Conservation (phyloP, 2,113 vertebrate species). For the Notarius lentiginosus region DNA sequence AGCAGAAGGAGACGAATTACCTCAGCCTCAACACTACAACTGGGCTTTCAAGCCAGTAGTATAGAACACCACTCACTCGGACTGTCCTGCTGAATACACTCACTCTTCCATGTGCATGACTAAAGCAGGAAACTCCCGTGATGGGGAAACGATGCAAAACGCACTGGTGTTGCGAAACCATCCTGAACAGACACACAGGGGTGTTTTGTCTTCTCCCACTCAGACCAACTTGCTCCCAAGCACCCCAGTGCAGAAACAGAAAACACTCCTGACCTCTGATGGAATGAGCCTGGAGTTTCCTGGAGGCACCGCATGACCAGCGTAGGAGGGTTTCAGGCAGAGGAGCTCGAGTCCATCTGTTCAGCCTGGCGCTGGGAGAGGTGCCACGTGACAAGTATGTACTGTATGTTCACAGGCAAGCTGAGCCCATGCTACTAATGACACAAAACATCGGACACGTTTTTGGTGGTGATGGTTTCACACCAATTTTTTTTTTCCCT, state of each 20-base stretch:
- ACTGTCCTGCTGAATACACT: neutral
- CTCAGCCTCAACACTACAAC: neutral
- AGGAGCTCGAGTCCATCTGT: constrained; percentile 52
- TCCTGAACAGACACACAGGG: neutral
- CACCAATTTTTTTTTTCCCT: neutral
- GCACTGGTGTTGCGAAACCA: neutral
- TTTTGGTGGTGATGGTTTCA: neutral
- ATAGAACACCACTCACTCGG: neutral
- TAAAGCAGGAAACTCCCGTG: constrained; percentile 3
- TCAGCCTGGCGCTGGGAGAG: constrained; percentile 27
- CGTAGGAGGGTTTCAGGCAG: constrained; percentile 28
- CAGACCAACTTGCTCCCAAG: neutral
- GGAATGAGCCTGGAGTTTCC: constrained; percentile 43
- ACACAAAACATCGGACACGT: constrained; percentile 6
- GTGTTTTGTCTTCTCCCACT: constrained; percentile 17
- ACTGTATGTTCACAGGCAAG: constrained; percentile 4
- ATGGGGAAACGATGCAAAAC: constrained; percentile 13
- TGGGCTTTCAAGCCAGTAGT: neutral
- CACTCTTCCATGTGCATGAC: neutral
- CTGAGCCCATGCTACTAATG: constrained; percentile 13
- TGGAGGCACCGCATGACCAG: constrained; percentile 37
- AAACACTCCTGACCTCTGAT: constrained; percentile 31
- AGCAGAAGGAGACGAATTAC: neutral
- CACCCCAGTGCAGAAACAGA: constrained; percentile 19
- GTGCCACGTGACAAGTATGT: constrained; percentile 17